Percentiles rank a stretch among this genome's conserved stretches.
phyloP scores from a whole-genome alignment of 2,888 invertebrate species.

The Nomada hirtipes region DNA sequence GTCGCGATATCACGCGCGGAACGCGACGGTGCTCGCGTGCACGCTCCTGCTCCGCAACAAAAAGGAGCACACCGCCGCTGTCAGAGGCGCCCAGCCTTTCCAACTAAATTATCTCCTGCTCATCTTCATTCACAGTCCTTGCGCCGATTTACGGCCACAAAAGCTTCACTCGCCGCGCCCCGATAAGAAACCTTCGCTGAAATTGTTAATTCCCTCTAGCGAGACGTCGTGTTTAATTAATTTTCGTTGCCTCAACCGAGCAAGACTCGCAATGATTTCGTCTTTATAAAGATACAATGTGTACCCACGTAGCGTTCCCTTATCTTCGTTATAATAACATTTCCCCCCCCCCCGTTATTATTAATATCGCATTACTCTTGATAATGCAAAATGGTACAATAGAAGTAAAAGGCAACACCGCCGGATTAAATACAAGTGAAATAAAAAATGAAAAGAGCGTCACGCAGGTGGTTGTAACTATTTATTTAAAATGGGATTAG shows the following conservation, averaged over 20 bases:
- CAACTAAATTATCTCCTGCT: constrained; percentile 41
- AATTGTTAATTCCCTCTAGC: constrained; percentile 34
- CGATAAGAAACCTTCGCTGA: background rate
- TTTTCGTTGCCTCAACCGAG: constrained; percentile 3
- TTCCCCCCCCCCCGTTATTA: background rate
- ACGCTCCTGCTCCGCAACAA: constrained; percentile 29
- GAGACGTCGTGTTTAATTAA: background rate
- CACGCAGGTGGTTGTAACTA: too few species aligned
- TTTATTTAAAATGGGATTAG: background rate
- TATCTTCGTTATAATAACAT: background rate
- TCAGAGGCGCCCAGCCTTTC: constrained; percentile 26
- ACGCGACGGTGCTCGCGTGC: constrained; percentile 53
- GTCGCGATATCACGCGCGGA: constrained; percentile 66
- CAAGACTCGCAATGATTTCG: background rate
- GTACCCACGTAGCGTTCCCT: background rate
- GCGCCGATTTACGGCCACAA: constrained; percentile 46
- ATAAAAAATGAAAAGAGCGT: too few species aligned
- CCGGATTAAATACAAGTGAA: background rate
- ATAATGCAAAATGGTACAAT: too few species aligned
- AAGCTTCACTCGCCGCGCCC: constrained; percentile 10
- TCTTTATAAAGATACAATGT: background rate
- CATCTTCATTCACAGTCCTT: constrained; percentile 58
- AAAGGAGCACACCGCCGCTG: constrained; percentile 41
- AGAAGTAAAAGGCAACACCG: background rate
- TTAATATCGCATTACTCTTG: too few species aligned